Conservation (phyloP, 2,797 vertebrate species). For the Lepidocolaptes lacrymiger region DNA sequence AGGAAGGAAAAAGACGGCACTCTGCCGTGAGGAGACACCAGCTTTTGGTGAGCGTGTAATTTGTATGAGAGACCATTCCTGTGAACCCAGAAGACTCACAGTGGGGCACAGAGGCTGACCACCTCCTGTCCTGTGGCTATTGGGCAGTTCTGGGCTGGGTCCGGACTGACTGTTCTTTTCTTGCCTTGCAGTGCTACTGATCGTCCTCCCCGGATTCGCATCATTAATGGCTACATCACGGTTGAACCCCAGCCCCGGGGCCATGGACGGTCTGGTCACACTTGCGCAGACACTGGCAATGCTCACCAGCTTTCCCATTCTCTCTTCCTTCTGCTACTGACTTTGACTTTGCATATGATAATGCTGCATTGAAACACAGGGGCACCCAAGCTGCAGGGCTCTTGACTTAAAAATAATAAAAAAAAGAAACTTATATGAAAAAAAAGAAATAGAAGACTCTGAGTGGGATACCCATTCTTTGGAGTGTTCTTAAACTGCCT, state of each 20-base stretch:
- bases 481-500: background rate
- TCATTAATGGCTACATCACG: conserved; percentile 85
- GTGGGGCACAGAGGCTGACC: background rate
- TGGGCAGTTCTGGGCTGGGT: background rate
- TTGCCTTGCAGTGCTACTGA: conserved; percentile 73
- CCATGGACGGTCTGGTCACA: conserved; percentile 46
- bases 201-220: conserved; percentile 78
- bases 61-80: fast-evolving
- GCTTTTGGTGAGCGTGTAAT: background rate
- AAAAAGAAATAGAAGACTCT: background rate
- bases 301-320: background rate
- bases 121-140: background rate
- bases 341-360: conserved; percentile 31
- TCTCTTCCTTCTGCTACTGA: conserved; percentile 40
- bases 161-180: background rate
- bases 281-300: conserved; percentile 26
- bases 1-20: background rate
- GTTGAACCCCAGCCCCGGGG: conserved; percentile 73
- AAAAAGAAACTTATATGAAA: background rate
- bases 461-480: background rate
- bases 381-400: background rate
- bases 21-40: background rate
- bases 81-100: background rate
- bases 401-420: background rate
- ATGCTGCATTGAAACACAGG: background rate